phyloP scores from a whole-genome alignment of 2,797 vertebrate genomes.

The Poeciliopsis turneri region DNA sequence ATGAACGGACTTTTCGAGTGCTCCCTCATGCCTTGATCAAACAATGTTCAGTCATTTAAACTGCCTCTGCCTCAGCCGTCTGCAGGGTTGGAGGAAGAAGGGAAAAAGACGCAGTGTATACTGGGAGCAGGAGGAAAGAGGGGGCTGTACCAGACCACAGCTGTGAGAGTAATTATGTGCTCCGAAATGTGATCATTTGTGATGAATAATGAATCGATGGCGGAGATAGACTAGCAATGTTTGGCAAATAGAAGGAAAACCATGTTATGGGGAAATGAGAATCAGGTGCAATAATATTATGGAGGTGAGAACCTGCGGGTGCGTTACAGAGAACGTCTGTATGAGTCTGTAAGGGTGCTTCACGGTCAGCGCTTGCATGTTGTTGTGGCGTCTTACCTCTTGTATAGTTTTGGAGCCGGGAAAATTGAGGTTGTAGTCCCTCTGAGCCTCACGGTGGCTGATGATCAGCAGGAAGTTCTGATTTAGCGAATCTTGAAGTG shows the following conservation, averaged over 20 bases:
- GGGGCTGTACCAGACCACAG: constrained; percentile 68
- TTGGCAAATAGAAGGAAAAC: constrained; percentile 71
- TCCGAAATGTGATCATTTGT: constrained; percentile 80
- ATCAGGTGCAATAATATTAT: constrained; percentile 64
- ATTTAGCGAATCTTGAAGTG: constrained; percentile 96
- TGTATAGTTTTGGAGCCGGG: constrained; percentile 98
- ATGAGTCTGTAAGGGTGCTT: constrained; percentile 2
- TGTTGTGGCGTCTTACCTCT: constrained; percentile 86
- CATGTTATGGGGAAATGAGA: constrained; percentile 50
- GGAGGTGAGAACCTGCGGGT: constrained; percentile 23
- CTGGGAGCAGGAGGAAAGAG: constrained; percentile 38
- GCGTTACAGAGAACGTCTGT: constrained; percentile 26
- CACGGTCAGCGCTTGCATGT: constrained; percentile 5
- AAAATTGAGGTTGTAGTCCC: constrained; percentile 99
- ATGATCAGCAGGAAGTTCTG: constrained; percentile 98
- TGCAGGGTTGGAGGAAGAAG: constrained; percentile 42
- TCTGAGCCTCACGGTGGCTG: constrained; percentile 97
- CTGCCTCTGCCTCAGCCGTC: constrained; percentile 85
- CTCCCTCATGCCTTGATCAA: constrained; percentile 91
- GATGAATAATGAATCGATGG: constrained; percentile 80
- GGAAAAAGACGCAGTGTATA: constrained; percentile 42
- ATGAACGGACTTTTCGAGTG: constrained; percentile 83
- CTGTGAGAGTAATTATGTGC: constrained; percentile 81
- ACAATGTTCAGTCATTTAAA: constrained; percentile 93
- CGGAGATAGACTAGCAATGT: constrained; percentile 75